Conservation (phyloP, 2,888 invertebrate species). For the Chromoteleia sp. region DNA sequence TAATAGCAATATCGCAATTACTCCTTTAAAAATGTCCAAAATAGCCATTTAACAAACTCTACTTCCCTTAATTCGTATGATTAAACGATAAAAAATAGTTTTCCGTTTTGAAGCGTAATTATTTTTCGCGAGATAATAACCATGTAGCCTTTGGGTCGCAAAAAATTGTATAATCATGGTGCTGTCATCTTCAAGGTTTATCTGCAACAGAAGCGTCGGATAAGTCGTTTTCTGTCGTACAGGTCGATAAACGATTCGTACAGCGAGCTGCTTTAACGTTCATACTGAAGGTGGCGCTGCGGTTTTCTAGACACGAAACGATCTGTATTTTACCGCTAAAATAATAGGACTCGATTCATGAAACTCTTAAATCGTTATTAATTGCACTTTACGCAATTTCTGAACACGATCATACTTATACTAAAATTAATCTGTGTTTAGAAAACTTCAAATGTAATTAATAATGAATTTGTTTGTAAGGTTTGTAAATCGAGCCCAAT, state of each 20-base stretch:
- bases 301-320: neutral
- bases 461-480: too few relatives aligned
- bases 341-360: too few relatives aligned
- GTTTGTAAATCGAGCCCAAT: too few relatives aligned
- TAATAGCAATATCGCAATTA: neutral
- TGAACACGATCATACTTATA: too few relatives aligned
- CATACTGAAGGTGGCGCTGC: slow-evolving; percentile 53
- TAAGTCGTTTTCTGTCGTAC: slow-evolving; percentile 61
- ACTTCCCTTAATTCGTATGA: slow-evolving; percentile 7
- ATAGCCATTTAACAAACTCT: slow-evolving; percentile 5
- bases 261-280: slow-evolving; percentile 62
- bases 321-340: slow-evolving; percentile 42
- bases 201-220: slow-evolving; percentile 59
- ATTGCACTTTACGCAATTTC: too few relatives aligned
- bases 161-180: slow-evolving; percentile 69
- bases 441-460: too few relatives aligned
- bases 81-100: slow-evolving; percentile 17
- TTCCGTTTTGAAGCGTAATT: slow-evolving; percentile 4
- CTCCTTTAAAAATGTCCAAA: neutral
- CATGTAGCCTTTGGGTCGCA: neutral
- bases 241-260: slow-evolving; percentile 43
- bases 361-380: too few relatives aligned
- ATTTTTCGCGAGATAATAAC: slow-evolving; percentile 19
- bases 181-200: slow-evolving; percentile 74
- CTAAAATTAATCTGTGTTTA: too few relatives aligned